phyloP scores from a whole-genome alignment of 1,140 invertebrate genomes.

The Drosophila parabipectinata region DNA sequence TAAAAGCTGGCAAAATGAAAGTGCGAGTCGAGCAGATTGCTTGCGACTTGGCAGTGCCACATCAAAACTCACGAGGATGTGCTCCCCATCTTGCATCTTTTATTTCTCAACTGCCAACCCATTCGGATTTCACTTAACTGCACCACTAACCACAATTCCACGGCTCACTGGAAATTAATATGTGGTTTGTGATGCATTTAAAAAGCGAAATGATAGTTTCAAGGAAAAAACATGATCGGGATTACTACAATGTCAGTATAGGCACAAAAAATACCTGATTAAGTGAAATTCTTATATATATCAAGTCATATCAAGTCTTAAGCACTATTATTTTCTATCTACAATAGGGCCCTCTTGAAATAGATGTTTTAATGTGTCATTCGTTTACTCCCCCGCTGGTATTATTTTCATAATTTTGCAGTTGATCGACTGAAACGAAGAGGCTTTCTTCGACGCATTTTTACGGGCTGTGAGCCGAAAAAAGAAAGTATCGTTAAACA shows the following conservation, averaged over 20 bases:
- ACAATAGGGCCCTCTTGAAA: not conserved
- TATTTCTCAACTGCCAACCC: not conserved
- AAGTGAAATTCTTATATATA: not conserved
- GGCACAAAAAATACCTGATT: too few species aligned
- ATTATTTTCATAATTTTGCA: conserved; percentile 67
- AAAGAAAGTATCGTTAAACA: conserved; percentile 72
- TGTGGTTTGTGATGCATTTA: conserved; percentile 21
- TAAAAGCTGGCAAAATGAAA: conserved; percentile 66
- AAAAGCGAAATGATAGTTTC: conserved; percentile 34
- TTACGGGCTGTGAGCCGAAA: conserved; percentile 46
- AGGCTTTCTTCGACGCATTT: conserved; percentile 64
- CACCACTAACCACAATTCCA: conserved; percentile 61
- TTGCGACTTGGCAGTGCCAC: conserved; percentile 16
- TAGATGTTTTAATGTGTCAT: conserved; percentile 11
- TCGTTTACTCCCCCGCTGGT: conserved; percentile 35
- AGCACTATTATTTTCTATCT: conserved; percentile 4
- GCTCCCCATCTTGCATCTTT: not conserved
- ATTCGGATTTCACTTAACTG: conserved; percentile 54
- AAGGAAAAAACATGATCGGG: conserved; percentile 35
- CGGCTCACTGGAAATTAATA: conserved; percentile 45
- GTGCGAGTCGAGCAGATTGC: conserved; percentile 47
- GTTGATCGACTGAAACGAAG: conserved; percentile 61
- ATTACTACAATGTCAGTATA: not conserved
- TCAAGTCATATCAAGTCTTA: not conserved
- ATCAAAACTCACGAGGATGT: conserved; percentile 33